Evolutionary conservation across 1,140 invertebrate species (phyloP).

Genomic region (Diorhabda elongata): DNA sequence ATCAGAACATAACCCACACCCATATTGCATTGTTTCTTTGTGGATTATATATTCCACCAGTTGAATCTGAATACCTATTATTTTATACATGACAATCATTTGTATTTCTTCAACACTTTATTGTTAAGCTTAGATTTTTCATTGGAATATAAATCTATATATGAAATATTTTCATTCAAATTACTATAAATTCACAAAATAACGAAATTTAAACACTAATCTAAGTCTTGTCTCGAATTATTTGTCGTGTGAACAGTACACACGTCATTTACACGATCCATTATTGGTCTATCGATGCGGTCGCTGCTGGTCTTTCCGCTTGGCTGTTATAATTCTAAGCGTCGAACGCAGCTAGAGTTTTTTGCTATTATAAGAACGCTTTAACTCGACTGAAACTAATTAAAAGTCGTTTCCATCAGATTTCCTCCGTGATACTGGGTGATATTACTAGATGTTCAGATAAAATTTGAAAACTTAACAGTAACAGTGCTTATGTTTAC

Average conservation of each 20-base stretch:
- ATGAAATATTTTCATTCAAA: too few relatives aligned
- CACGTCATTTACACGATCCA: slow-evolving; percentile 13
- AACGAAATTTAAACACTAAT: neutral
- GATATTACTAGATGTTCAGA: neutral
- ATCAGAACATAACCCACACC: too few relatives aligned
- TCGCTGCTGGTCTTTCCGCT: neutral
- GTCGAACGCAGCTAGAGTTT: slow-evolving; percentile 33
- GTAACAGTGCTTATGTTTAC: too few relatives aligned
- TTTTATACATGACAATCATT: too few relatives aligned
- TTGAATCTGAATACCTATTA: too few relatives aligned
- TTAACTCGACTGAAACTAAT: slow-evolving; percentile 40
- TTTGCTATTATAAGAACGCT: slow-evolving; percentile 35
- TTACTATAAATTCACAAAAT: too few relatives aligned
- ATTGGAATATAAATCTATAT: too few relatives aligned
- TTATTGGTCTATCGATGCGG: slow-evolving; percentile 5
- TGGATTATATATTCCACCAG: too few relatives aligned
- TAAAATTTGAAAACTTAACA: too few relatives aligned
- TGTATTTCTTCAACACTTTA: too few relatives aligned
- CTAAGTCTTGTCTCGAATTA: neutral
- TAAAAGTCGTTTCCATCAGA: slow-evolving; percentile 37
- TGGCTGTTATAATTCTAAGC: slow-evolving; percentile 28
- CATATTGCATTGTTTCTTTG: too few relatives aligned
- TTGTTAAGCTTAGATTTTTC: too few relatives aligned
- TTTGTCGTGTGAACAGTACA: neutral
- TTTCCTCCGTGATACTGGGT: slow-evolving; percentile 23